Evolutionary conservation across 2,113 vertebrate genomes (phyloP).

Genomic region (Lepisosteus osseus): DNA sequence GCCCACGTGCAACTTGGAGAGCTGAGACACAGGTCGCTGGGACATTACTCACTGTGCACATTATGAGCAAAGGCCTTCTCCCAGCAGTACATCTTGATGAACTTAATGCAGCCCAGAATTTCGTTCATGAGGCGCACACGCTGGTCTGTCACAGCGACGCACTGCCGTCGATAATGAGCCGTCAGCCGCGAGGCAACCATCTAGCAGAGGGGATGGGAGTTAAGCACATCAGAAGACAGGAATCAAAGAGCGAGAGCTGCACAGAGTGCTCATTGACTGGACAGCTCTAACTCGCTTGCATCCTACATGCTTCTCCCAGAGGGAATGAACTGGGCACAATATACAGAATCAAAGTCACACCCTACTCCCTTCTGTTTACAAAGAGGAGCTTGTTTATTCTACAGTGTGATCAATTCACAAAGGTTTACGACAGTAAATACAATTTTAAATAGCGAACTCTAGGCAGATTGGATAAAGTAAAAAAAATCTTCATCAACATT

Average conservation of each 20-base stretch:
- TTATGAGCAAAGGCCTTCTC: conserved; percentile 66
- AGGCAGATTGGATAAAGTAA: no score
- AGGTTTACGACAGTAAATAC: no score
- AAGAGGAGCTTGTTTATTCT: no score
- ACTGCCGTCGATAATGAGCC: conserved; percentile 72
- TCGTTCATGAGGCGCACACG: conserved; percentile 76
- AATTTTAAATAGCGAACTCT: no score
- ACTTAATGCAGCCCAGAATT: conserved; percentile 71
- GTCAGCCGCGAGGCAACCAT: conserved; percentile 72
- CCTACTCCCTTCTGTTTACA: no score
- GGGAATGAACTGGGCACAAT: conserved; percentile 7
- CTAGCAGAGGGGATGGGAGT: conserved; percentile 37
- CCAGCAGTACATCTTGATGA: conserved; percentile 83
- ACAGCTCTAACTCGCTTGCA: no score
- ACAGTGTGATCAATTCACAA: no score
- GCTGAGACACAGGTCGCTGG: neutral
- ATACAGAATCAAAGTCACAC: no score
- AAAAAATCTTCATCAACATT: no score
- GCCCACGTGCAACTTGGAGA: neutral
- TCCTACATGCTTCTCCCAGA: neutral
- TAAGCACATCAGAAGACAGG: conserved; percentile 33
- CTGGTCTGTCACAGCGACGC: conserved; percentile 67
- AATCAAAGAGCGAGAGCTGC: conserved; percentile 28
- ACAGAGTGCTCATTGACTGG: no score
- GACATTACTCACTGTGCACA: conserved; percentile 60